Base-by-base conservation (phyloP, 2,797 vertebrate species). In the Smutsia gigantea region DNA sequence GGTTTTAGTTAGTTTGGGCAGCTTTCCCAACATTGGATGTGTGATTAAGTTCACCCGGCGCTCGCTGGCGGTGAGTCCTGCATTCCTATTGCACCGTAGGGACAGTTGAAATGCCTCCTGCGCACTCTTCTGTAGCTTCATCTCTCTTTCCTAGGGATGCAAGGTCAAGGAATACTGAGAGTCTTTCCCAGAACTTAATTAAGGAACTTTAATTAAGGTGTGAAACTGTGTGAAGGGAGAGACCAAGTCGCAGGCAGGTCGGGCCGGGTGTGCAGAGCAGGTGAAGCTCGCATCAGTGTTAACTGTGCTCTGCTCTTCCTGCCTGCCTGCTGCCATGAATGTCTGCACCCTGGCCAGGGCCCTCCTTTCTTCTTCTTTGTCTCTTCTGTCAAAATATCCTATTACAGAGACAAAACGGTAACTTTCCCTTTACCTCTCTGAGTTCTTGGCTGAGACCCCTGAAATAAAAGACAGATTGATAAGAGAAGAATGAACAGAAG, bases 201-300 rank as follows among this genome's bases (percentile, higher is more conserved):
- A 93, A 55, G 49, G 9, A 84, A 72, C 49, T 91, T 87, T 37
- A 75, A 77, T 81, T 53, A 66, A 64, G 39, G 18, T 79, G 23
- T 59, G 13, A 79, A 81, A 29, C 0, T 13, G 1, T 29, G 15
- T 75, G 46, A 31, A 37, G 14, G 34, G 61, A 66, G 39, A 93
- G n/a, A 51, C 66, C 55, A 14, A 91, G 39, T 59, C 55, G 2
- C 4, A 14, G 4, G 1, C 8, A 29, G 37, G 8, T 59, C n/a
- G 31, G 29, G 59, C 15, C 31, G 72, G 1, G 78, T 6, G 2
- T 68, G 72, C 66, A 15, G 4, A 59, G 3, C 49, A n/a, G 53
- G 55, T n/a, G 5, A 86, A 19, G 5, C 39, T 2, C 18, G 42
- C 29, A 59, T 83, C 34, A 7, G 12, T 31, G 68, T 31, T 19